These are phyloP conservation scores for Ciconia maguari DNA, from an alignment of 2,113 vertebrate species.

Conservation along the genomic window DNA sequence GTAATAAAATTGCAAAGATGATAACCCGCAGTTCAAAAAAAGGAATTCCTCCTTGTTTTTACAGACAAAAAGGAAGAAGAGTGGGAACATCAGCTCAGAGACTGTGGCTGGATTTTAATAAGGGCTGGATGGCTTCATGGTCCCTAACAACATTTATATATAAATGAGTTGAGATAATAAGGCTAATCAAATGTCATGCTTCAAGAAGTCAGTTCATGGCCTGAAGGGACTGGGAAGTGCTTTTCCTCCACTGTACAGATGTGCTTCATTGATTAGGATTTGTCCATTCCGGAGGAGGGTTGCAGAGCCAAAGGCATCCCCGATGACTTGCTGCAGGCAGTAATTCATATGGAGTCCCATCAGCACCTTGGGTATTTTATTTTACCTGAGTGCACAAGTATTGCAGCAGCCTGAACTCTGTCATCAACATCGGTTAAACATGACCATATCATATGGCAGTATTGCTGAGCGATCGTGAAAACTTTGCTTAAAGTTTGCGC, in stretches of 20 bases:
- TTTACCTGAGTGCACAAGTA: neutral
- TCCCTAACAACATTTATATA: neutral
- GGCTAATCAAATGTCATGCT: conserved; percentile 57
- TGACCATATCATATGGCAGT: rapidly evolving
- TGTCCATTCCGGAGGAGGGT: neutral
- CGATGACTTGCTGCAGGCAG: neutral
- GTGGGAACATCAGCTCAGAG: neutral
- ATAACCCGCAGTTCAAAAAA: neutral
- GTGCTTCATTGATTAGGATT: conserved; percentile 45
- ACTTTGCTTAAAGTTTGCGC: neutral
- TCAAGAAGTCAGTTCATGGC: conserved; percentile 6
- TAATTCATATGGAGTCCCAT: neutral
- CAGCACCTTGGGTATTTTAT: neutral
- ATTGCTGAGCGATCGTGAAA: neutral
- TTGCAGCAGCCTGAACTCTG: neutral
- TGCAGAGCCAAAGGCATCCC: neutral
- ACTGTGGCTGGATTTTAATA: neutral
- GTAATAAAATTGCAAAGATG: neutral
- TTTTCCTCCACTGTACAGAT: neutral
- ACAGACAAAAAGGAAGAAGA: neutral
- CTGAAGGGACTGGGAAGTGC: neutral
- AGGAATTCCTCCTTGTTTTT: neutral
- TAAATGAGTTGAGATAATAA: conserved; percentile 50
- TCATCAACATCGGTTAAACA: neutral
- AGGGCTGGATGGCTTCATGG: neutral